Evolutionary conservation across 2,797 vertebrate genomes (phyloP), one percentile per base, ranked within the genome.

Genomic region (Tadarida brasiliensis): DNA sequence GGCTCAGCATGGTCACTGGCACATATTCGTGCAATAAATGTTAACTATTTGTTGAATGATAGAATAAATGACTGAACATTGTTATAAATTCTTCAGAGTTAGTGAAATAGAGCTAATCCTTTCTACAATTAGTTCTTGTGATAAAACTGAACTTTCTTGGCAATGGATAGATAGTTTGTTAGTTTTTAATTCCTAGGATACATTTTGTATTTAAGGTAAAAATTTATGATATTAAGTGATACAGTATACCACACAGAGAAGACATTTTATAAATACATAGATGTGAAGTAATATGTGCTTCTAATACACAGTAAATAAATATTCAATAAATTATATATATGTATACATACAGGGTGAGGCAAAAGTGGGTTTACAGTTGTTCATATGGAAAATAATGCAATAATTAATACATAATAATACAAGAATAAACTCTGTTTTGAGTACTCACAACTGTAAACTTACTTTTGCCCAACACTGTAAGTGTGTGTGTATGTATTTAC

Each of bases 161-260:
- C 47, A 87, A 56, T 70, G 22, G 56, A 63, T 61, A 51, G 30
- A 74, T 65, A 74, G 24, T 63, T 82, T 51, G 4, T 74, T 65
- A 93, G 17, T 67, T 91, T 89, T 93, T 68, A 74, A 82, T 91
- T 51, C 35, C 26, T 22, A 87, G 14, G 26, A 71, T 22, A 84
- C 11, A 90, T 84, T 95, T 95, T 87, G 11, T 39, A 89, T 74
- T 86, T 68, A 54, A 92, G 12, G 28, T 49, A 84, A 30, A 88
- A 70, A 93, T 84, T 59, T 86, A 12, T 12, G 94, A 80, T 76
- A 59, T 19, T 67, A 84, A 39, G 3, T 61, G 70, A 70, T 70
- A 26, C 10, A 35, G 10, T 51, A 63, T 63, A 30, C 39, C 39
- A 68, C 3, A 56, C 26, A 59, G 30, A 47, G 26, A 61, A 91